A percentile compares a stretch with the other conserved stretches of the same genome.
These are phyloP conservation scores for Xiphophorus hellerii DNA, from an alignment of 2,113 vertebrate genomes.

Conservation along the genomic window DNA sequence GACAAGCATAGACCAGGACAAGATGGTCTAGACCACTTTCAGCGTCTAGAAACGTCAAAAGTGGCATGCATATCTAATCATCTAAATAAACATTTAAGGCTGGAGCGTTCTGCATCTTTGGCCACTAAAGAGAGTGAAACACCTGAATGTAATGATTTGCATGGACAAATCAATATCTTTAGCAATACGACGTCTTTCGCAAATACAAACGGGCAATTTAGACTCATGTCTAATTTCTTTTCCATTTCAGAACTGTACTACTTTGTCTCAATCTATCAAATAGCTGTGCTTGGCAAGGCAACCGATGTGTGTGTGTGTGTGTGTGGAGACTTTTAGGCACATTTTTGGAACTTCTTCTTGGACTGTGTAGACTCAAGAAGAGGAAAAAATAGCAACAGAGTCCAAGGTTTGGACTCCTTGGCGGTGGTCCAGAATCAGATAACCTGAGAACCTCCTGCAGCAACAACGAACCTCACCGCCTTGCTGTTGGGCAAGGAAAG, in stretches of 20 bases:
- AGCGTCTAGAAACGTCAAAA: too few species aligned
- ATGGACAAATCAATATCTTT: too few species aligned
- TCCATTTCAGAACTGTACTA: background rate
- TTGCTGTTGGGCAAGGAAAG: background rate
- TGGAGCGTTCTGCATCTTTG: too few species aligned
- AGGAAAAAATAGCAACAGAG: background rate
- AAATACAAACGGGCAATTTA: too few species aligned
- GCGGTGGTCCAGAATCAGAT: background rate
- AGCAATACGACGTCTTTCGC: too few species aligned
- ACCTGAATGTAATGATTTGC: too few species aligned
- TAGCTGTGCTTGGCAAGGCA: background rate
- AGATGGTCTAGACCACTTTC: background rate
- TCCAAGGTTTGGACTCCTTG: background rate
- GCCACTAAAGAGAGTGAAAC: too few species aligned
- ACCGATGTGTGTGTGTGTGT: background rate
- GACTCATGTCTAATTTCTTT: background rate
- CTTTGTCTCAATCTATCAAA: background rate
- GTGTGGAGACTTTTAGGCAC: background rate
- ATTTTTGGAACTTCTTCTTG: background rate
- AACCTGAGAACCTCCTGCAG: background rate
- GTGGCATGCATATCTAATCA: too few species aligned
- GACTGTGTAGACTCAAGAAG: background rate
- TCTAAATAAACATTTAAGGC: too few species aligned
- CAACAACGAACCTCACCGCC: background rate
- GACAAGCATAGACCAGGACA: background rate